A percentile compares a stretch with the other conserved stretches of the same genome.
Evolutionary conservation across 2,113 vertebrate species (phyloP).

Genomic region (Cyphomyrus discorhynchus): DNA sequence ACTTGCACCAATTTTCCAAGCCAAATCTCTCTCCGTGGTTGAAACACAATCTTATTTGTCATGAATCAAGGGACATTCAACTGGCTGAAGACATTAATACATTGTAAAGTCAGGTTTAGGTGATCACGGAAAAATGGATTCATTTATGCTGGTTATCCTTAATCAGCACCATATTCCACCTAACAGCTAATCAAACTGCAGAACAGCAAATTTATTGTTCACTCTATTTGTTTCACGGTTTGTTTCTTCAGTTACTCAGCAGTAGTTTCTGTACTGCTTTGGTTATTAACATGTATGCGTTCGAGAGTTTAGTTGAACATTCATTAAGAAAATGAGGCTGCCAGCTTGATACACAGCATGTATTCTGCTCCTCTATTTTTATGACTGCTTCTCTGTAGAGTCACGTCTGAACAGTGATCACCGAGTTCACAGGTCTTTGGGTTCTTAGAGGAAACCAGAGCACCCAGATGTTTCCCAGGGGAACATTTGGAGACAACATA

Average conservation of each 20-base stretch:
- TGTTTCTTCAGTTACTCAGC: neutral
- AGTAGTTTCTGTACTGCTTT: neutral
- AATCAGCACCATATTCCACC: neutral
- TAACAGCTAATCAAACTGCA: neutral
- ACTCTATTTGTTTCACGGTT: neutral
- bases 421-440: neutral
- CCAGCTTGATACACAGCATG: neutral
- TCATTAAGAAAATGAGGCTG: neutral
- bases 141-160: neutral
- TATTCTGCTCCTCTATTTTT: neutral
- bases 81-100: constrained; percentile 38
- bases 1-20: constrained; percentile 54
- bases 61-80: constrained; percentile 55
- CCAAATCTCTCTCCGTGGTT: constrained; percentile 42
- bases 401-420: neutral
- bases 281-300: neutral
- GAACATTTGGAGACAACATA: neutral
- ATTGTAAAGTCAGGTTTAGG: constrained; percentile 33
- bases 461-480: neutral
- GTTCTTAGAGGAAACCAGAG: neutral
- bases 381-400: neutral
- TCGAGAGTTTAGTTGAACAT: neutral
- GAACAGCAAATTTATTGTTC: neutral
- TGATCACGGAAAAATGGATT: constrained; percentile 35
- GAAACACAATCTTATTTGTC: constrained; percentile 56